Evolutionary conservation across 2,888 invertebrate genomes (phyloP).

Genomic region (Autographa gamma): DNA sequence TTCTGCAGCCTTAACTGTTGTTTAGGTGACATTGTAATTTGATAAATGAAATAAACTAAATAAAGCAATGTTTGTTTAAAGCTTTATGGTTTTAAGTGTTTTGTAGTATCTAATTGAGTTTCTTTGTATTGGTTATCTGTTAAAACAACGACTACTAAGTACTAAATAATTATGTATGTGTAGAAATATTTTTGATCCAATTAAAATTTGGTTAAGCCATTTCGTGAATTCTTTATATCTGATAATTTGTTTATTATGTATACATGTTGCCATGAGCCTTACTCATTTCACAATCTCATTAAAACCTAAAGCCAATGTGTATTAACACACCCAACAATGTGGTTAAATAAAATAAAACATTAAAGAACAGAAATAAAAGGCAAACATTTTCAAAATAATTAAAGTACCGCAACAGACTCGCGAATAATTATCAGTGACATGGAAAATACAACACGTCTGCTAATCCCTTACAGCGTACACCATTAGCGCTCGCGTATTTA

Average conservation of each 20-base stretch:
- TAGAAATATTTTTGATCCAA: too few relatives aligned
- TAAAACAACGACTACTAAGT: background rate
- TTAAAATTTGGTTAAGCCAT: too few relatives aligned
- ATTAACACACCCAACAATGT: background rate
- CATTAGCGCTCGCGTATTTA: slow-evolving; percentile 60
- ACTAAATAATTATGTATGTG: too few relatives aligned
- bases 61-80: slow-evolving; percentile 36
- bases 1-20: slow-evolving; percentile 54
- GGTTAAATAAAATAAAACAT: background rate
- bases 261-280: too few relatives aligned
- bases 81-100: slow-evolving; percentile 30
- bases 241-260: too few relatives aligned
- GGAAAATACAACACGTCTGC: slow-evolving; percentile 57
- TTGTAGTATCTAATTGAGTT: slow-evolving; percentile 30
- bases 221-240: too few relatives aligned
- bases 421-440: slow-evolving; percentile 29
- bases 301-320: background rate
- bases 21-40: slow-evolving; percentile 52
- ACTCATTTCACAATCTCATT: too few relatives aligned
- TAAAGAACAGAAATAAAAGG: background rate
- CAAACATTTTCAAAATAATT: slow-evolving; percentile 18
- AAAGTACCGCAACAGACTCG: slow-evolving; percentile 9
- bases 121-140: slow-evolving; percentile 20
- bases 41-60: slow-evolving; percentile 52
- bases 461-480: slow-evolving; percentile 61